Evolutionary conservation across 1,140 invertebrate species (phyloP), one percentile per base, ranked within the genome.

Genomic region (Aphidius ervi): DNA sequence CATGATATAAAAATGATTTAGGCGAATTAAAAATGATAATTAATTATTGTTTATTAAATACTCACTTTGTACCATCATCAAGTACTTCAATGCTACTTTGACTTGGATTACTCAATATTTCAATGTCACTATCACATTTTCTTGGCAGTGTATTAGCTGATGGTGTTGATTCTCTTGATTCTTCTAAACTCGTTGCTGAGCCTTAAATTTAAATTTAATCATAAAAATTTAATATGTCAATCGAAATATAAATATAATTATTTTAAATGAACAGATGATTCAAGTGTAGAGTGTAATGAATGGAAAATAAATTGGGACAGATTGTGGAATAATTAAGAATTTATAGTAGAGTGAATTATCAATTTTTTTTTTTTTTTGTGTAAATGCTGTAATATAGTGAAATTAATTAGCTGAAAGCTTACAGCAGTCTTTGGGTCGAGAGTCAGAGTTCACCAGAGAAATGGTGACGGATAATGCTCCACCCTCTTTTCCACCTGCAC

Each of bases 21-120:
- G 23, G 23, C 4, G 23, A 31, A 4, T 16, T 42, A 10, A 5
- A 71, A 60, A 57, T 67, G 9, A 70, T 49, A 67, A 3, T 64
- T 64, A 8, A 74, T 66, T 16, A 45, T 68, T 65, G 7, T 42
- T 42, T 23, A 42, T 45, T 57, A 37, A 49, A 20, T 37, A 46
- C 20, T 52, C 66, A 74, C 78, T 76, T 74, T 63, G 74, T 65
- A 55, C 74, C 59, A 62, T 83, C 82, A 67, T 85, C 84, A 9
- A 86, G 63, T 42, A 87, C 81, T 73, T 86, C 85, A 20, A 87
- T 86, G 59, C 84, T 86, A 68, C 84, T 85, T 67, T 85, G 83
- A 74, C 85, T 86, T 10, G 84, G 85, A 75, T 86, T 86, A 49
- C 85, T 86, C n/a, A 86, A 77, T 47, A 86, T 75, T 69, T 86